These are phyloP conservation scores for Anguilla megastoma DNA, from an alignment of 2,797 vertebrate species.

Conservation along the genomic window DNA sequence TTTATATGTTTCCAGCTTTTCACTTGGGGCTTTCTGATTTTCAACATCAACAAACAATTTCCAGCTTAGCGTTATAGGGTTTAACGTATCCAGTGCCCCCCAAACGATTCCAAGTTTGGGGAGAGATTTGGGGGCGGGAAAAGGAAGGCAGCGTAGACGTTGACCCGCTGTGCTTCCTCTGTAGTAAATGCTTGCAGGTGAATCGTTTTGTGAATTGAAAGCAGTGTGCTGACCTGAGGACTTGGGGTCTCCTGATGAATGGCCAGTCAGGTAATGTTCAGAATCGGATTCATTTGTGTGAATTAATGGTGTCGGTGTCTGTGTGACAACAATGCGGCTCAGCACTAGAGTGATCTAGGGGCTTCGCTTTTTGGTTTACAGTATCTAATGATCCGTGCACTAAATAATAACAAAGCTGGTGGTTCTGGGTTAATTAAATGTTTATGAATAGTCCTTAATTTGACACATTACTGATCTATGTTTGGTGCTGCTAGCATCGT, in stretches of 20 bases:
- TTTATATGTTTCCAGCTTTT: constrained; percentile 46
- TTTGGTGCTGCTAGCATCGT: constrained; percentile 54
- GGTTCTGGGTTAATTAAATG: constrained; percentile 65
- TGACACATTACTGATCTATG: constrained; percentile 49
- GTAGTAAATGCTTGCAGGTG: constrained; percentile 45
- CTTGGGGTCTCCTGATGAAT: constrained; percentile 51
- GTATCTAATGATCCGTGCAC: constrained; percentile 66
- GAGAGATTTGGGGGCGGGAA: not conserved
- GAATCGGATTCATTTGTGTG: constrained; percentile 29
- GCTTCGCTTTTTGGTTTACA: constrained; percentile 72
- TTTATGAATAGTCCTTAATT: constrained; percentile 67
- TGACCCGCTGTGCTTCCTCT: constrained; percentile 32
- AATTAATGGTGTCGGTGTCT: constrained; percentile 31
- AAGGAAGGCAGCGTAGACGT: not conserved
- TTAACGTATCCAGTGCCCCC: constrained; percentile 25
- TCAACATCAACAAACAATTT: constrained; percentile 45
- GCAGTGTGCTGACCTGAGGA: not conserved
- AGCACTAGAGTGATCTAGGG: constrained; percentile 61
- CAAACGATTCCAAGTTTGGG: constrained; percentile 26
- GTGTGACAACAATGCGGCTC: constrained; percentile 27
- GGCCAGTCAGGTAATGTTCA: constrained; percentile 40
- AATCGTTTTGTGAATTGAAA: constrained; percentile 32
- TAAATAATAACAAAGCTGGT: constrained; percentile 68
- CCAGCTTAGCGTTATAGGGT: constrained; percentile 34
- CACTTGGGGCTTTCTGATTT: constrained; percentile 46